phyloP scores from a whole-genome alignment of 2,797 vertebrate species.

The Bradypodion ventrale region DNA sequence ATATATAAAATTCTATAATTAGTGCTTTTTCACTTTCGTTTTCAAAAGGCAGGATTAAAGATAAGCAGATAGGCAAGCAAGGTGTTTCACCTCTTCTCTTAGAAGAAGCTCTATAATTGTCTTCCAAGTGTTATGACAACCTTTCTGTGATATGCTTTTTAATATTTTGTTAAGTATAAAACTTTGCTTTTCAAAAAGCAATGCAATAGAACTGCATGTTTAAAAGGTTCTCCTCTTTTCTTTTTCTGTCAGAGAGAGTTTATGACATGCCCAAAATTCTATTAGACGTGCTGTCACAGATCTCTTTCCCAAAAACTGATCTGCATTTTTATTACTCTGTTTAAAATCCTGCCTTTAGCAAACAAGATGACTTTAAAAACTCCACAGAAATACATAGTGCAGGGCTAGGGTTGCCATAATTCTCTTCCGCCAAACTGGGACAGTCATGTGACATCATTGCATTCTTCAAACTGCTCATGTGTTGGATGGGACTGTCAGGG shows the following conservation, averaged over 20 bases:
- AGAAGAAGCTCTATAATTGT: background rate
- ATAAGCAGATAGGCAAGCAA: background rate
- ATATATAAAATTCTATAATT: too few species aligned
- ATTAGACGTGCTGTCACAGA: background rate
- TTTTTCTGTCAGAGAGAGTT: background rate
- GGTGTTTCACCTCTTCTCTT: background rate
- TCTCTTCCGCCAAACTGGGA: too few species aligned
- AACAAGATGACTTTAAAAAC: background rate
- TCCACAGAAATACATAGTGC: background rate
- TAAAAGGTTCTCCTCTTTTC: background rate
- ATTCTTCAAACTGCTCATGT: too few species aligned
- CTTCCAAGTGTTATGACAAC: background rate
- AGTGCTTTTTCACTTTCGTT: background rate
- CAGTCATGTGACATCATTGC: too few species aligned
- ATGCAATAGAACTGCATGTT: background rate
- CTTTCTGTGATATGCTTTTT: background rate
- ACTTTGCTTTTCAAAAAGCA: background rate
- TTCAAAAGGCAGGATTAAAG: background rate
- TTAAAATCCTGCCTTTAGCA: background rate
- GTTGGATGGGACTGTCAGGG: too few species aligned
- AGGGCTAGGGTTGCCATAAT: too few species aligned
- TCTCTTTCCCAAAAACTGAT: background rate
- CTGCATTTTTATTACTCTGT: slow-evolving; percentile 14
- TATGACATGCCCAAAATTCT: background rate
- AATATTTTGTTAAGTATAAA: background rate